Percentiles rank a stretch among this genome's conserved stretches.
Conservation (phyloP, 2,113 vertebrate genomes). For the Cricetomys ansorgei region DNA sequence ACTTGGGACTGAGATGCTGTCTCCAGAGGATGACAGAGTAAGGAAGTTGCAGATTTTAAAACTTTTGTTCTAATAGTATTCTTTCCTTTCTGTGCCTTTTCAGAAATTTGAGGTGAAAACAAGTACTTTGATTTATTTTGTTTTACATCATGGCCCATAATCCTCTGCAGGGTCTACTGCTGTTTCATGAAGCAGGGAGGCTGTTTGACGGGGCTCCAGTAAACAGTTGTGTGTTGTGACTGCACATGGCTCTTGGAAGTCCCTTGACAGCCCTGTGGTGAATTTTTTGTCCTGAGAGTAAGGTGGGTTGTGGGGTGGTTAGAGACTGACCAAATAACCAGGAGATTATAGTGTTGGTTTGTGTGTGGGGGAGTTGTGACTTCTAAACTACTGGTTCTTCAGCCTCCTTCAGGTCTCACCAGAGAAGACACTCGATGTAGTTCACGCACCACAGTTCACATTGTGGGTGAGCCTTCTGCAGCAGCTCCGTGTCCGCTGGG, state of each 20-base stretch:
- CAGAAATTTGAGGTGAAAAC: conserved; percentile 35
- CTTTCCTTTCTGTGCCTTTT: not conserved
- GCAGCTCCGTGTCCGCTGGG: not conserved
- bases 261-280: not conserved
- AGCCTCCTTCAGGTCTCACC: not conserved
- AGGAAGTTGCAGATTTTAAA: not conserved
- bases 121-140: conserved; percentile 29
- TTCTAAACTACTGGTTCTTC: not conserved
- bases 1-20: not conserved
- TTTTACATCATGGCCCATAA: not conserved
- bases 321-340: not conserved
- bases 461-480: not conserved
- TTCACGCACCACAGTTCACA: not conserved
- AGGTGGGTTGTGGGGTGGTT: not conserved
- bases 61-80: not conserved
- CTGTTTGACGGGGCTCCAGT: not conserved
- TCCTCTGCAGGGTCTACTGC: not conserved
- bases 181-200: not conserved
- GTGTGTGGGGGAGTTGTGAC: not conserved
- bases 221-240: not conserved
- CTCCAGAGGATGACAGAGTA: not conserved
- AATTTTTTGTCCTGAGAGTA: not conserved
- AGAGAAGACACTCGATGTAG: not conserved
- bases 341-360: not conserved
- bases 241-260: not conserved